Evolutionary conservation across 35 echinoderm and acorn worm species (phyloP).

Genomic region (Apostichopus japonicus): DNA sequence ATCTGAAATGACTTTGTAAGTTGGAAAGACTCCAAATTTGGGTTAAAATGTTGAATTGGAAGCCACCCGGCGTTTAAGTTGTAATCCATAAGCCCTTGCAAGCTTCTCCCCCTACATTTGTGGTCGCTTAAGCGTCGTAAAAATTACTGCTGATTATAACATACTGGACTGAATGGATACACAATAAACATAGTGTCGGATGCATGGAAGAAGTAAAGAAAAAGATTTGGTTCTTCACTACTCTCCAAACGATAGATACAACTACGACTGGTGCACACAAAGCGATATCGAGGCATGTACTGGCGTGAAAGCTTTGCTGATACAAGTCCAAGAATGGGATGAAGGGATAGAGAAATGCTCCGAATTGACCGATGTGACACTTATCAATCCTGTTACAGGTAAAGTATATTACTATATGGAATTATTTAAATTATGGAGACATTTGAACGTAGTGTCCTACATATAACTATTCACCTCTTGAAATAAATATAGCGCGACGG

Average conservation of each 20-base stretch:
- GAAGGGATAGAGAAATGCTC: slow-evolving; percentile 4
- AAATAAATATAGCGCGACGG: neutral
- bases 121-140: no score
- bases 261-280: slow-evolving; percentile 28
- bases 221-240: neutral
- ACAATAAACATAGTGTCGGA: no score
- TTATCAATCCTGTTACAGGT: slow-evolving; percentile 39
- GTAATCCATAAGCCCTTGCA: no score
- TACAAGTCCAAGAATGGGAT: neutral
- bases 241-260: neutral
- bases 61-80: no score
- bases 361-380: slow-evolving; percentile 11
- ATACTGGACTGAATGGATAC: no score
- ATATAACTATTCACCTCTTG: neutral
- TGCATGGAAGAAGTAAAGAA: no score
- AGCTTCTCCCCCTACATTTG: no score
- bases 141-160: no score
- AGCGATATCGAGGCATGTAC: neutral
- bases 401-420: neutral
- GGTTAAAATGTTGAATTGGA: no score
- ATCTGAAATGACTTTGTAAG: no score
- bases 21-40: no score
- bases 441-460: neutral
- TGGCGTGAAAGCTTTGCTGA: slow-evolving; percentile 4
- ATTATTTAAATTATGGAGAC: neutral